Evolutionary conservation across 2,797 vertebrate species (phyloP), one percentile per base, ranked within the genome.

Genomic region (Podargus strigoides): DNA sequence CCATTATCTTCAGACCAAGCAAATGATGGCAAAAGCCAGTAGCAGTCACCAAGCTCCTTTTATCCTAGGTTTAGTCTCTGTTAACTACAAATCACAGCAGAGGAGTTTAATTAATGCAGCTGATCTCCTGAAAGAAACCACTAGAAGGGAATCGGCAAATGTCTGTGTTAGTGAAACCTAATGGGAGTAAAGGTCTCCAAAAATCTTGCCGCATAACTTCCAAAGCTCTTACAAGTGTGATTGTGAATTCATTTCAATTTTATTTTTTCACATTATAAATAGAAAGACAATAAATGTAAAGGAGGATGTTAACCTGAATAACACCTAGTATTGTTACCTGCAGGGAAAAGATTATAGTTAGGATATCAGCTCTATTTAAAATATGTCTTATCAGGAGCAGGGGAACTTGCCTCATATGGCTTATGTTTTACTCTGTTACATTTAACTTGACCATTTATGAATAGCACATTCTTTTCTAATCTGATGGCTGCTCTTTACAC

Each of bases 401-500:
- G 21, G 42, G 34, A 89, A 77, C 90, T 93, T 85, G 62, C 21
- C 50, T 89, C 49, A 75, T 93, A 93, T 95, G 82, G 39, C 85
- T 96, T 94, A 84, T 88, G 56, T 87, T 94, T 87, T 84, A 86
- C 36, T 79, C 78, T 92, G 18, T 95, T 97, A 90, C 76, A 76
- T 89, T 87, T 44, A 85, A 52, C 8, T 12, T 62, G n/a, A 50
- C 22, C 2, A 11, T 82, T 89, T 90, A 46, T 28, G 30, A 93
- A 52, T 28, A 76, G 32, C 23, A 69, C 39, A 70, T 86, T 82
- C 16, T 67, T 94, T 82, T 67, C 44, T 28, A 53, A 11, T 37
- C 17, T 28, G 53, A 36, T 60, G n/a, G 60, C 53, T 78, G 12
- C 47, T 95, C 55, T 80, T 90, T 50, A 87, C 44, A 46, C 10